Base-by-base conservation (phyloP, 2,888 invertebrate genomes). In the Cryptocheilus praepositus region DNA sequence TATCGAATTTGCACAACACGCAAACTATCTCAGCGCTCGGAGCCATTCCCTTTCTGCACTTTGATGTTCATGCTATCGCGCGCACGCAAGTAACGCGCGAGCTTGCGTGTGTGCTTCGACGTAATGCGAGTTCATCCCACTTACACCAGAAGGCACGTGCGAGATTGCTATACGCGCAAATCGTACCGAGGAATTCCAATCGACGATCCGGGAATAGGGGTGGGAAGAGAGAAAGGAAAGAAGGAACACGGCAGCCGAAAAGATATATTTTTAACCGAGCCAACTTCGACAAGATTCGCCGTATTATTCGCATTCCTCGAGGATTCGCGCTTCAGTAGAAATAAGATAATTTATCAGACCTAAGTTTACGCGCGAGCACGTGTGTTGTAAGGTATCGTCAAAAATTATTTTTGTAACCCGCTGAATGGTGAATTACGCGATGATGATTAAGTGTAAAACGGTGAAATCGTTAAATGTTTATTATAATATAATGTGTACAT, bases 91-190 rank as follows among this genome's bases (percentile, higher is more conserved):
- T 7, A 36, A 36, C 7, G 36, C 36, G 36, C 36, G 8, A 63
- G 62, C 60, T 46, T 15, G 54, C 16, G 22, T 54, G 28, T 51
- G 45, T 15, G 43, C 55, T 44, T 55, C 28, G 43, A 56, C 61
- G 56, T 49, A 61, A 71, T 58, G 53, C 61, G 55, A 52, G 51
- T 49, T 63, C 49, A 56, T 61, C 51, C 28, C 43, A 22, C 44
- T 51, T 18, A 16, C 36, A 11, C 36, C 13, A 45, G 43, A 8
- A 43, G 59, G 28, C 55, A 67, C 64, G 58, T 63, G 64, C 67
- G 62, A 60, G 64, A 74, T 74, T 68, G 65, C 65, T 36, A 36
- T 36, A 36, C 36, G 58, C 44, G 57, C 57, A 57, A 73, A 63
- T 52, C 57, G 43, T 21, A 21, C 54, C 43, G 28, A n/a, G 64